Conservation (phyloP, 2,113 vertebrate genomes). For the Salvelinus namaycush region DNA sequence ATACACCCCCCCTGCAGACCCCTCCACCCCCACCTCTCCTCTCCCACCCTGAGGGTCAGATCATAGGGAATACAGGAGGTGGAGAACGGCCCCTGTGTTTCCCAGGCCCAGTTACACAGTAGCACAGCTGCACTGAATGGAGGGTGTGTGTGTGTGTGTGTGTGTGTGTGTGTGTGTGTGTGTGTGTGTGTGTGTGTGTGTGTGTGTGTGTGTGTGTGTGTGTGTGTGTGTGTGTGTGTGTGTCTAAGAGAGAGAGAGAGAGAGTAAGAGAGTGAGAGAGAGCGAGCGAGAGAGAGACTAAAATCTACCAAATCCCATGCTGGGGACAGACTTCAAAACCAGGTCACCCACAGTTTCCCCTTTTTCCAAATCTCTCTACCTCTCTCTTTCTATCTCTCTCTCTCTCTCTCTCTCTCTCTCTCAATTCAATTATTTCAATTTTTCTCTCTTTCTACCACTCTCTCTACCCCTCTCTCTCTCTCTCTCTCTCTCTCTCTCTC, state of each 20-base stretch:
- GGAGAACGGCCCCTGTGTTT: background rate
- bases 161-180: too few species aligned
- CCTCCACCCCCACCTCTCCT: background rate
- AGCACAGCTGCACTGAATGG: conserved; percentile 3
- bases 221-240: too few species aligned
- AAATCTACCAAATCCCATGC: background rate
- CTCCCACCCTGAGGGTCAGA: conserved; percentile 24
- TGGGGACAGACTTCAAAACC: background rate
- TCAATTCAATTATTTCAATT: too few species aligned
- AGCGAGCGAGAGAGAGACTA: background rate
- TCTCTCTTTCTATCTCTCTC: background rate
- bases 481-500: too few species aligned
- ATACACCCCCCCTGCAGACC: too few species aligned
- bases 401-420: background rate
- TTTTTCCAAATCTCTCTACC: background rate
- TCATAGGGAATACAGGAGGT: conserved; percentile 41
- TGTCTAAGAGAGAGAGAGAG: background rate
- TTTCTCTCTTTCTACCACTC: background rate
- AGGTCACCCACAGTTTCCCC: background rate
- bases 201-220: too few species aligned
- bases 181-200: background rate
- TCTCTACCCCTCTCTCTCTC: background rate
- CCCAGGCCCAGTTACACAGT: background rate
- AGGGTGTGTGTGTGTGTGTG: too few species aligned
- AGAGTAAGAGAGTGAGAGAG: conserved; percentile 5